Base-by-base conservation (phyloP, 2,888 invertebrate species). In the Capitulum mitella region DNA sequence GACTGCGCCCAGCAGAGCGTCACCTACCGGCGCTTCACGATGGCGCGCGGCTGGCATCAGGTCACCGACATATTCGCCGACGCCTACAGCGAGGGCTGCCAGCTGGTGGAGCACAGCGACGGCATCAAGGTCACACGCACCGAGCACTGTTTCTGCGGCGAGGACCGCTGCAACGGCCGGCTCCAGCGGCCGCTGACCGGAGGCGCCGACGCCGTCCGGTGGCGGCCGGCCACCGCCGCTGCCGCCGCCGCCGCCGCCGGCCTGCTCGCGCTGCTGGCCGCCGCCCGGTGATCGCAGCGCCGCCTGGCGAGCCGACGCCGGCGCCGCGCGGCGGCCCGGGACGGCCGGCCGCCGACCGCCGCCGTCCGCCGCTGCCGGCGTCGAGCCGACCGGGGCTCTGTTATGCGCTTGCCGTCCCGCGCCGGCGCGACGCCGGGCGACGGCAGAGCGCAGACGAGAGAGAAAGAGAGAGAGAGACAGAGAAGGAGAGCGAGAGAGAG, bases 91-190 rank as follows among this genome's bases (percentile, higher is more conserved):
- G 91, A 91, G 83, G 93, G 92, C 19, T 94, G 94, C 84, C 37
- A 70, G 5, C 40, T 78, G 26, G 77, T 78, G 29, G 77, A 79
- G 40, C 86, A 88, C 79, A n/a, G 16, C 76, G 80, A 78, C 76
- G 51, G 77, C 26, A 80, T 79, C 78, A 79, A 77, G n/a, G 81
- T 81, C 0, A 80, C 81, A 1, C 78, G 80, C 26, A 80, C 90
- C 0, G 89, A 89, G 86, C 90, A 91, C 85, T 94, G 94, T 85
- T 93, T 92, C 85, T 94, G 94, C 84, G 89, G 90, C 61, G 89
- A 89, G 75, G 88, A 91, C 83, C 87, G 93, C 74, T 94, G 94
- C 86, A 94, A 94, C 86, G 86, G 58, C 26, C 48, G 58, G 29
- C 77, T 79, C 1, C 77, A 37, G 19, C 64, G 34, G n/a, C 48